Evolutionary conservation across 2,797 vertebrate species (phyloP), one percentile per base, ranked within the genome.

Genomic region (Phalanger gymnotis): DNA sequence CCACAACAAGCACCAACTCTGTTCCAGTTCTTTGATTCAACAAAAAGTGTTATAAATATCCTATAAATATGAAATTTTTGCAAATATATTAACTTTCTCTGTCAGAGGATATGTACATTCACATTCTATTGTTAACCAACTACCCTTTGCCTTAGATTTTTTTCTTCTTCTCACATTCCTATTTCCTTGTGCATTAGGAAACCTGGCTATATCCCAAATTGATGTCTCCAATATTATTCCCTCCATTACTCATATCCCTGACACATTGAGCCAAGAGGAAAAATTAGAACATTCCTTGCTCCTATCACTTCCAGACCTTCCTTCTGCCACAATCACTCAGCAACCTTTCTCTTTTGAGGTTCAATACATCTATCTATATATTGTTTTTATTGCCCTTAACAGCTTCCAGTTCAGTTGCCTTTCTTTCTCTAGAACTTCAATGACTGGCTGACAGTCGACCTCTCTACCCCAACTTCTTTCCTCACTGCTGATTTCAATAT

Each of bases 401-500:
- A 31, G 90, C 47, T n/a, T 90, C 92, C 57, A n/a, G 53, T 61
- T 52, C 87, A 93, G 22, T 73, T 27, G 1, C 6, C 54, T 30
- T 58, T 73, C 73, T 92, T 90, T 57, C 53, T 55, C 5, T 34
- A 91, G 66, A 56, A 95, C 91, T 91, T 92, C 14, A 34, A 56
- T 30, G 53, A 89, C 91, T 92, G 93, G 87, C 34, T 95, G 95
- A 94, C 1, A 10, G n/a, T 56, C 34, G 87, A 25, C n/a, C 54
- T 94, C 81, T 94, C 52, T 10, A 4, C 51, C 22, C 11, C 66
- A 54, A 91, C 25, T 30, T n/a, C 11, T 2, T 5, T 58, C 89
- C n/a, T 57, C 47, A 40, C 25, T 87, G 89, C 92, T 93, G 58
- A 94, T 81, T 27, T 92, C 73, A 92, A 96, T 30, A 89, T 56